Base-by-base conservation (phyloP, 64 coral and sea anemone genomes). In the Actinia tenebrosa region DNA sequence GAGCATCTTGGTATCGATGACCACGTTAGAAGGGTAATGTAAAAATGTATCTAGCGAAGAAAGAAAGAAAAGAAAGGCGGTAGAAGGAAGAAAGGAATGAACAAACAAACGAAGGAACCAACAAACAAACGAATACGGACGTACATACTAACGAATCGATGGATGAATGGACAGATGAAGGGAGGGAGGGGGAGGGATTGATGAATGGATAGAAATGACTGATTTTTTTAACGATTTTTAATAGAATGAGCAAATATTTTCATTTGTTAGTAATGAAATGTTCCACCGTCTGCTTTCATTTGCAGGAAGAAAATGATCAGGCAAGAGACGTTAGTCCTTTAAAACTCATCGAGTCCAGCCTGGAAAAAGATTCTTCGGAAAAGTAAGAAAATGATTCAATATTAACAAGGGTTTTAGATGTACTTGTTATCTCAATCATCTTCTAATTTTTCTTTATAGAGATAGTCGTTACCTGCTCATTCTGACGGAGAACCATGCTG, bases 401-500 rank as follows among this genome's bases (percentile, higher is more conserved):
- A 75, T 3, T 14, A 10, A 75, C 26, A 3, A 66, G 7, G 63
- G 5, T 66, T 23, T 23, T 5, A 66, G 10, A 22, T 22, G 19
- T 66, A 0, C 63, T 66, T n/a, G 5, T 7, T 66, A 20, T 23
- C 4, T 22, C 0, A 22, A 66, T 22, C 45, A 79, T 26, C n/a
- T 72, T 13, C 11, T 72, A 9, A n/a, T 3, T n/a, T 2, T 60
- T 72, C 56, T 23, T 20, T 60, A n/a, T 77, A 96, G 94, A 22
- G 85, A 96, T 14, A 96, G 91, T 64, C 94, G 94, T 14, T 96
- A 96, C 83, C 77, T 96, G 18, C 45, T 96, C 54, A 80, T 96
- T 52, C 43, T 96, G 16, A 96, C 94, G 14, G 94, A 96, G 71
- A 96, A 96, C 80, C 92, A 96, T 26, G 91, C 94, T 42, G 94